Evolutionary conservation across 2,888 invertebrate species (phyloP), one percentile per base, ranked within the genome.

Genomic region (Panzeria rudis): DNA sequence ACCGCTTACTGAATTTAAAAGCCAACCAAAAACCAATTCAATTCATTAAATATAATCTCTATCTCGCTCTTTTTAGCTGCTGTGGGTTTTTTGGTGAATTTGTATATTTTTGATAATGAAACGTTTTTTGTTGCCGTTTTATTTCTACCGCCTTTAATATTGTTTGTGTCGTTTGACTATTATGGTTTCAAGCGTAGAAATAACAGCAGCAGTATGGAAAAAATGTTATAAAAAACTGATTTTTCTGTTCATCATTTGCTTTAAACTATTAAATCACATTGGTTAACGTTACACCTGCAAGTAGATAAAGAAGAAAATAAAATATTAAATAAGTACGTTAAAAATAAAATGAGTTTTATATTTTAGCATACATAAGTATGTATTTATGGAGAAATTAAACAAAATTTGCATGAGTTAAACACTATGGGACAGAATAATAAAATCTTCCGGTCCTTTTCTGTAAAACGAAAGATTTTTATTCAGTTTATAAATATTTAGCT

Each of bases 271-370:
- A 38, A 83, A 62, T 83, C 77, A 72, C 72, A 44, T 66, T 38
- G 66, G 50, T 61, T 52, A 59, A 66, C 41, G 77, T 78, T 78
- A 83, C 77, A 83, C 73, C 83, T 83, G 83, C 66, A 83, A 78
- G 44, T 29, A 69, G 35, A 61, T 0, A 41, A 56, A 35, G 59
- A 61, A 72, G 11, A 44, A 3, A 44, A 66, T 13, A 38, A 41
- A 62, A 38, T n/a, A 66, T 72, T 64, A 66, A 38, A 73, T 73
- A 56, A 64, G 35, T 73, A 50, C 66, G 50, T 69, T 44, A 71
- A 66, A 77, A 25, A 41, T 54, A 76, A 44, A 15, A 64, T 20
- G 44, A 44, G n/a, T 29, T 44, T 47, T 44, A 5, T 15, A 11
- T 11, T 17, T 35, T n/a, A 35, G 41, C 17, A 56, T 25, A 6